Percentiles rank a stretch among this genome's conserved stretches.
These are phyloP conservation scores for Pseudachorutes palmiensis DNA, from an alignment of 1,140 invertebrate species.

Conservation along the genomic window DNA sequence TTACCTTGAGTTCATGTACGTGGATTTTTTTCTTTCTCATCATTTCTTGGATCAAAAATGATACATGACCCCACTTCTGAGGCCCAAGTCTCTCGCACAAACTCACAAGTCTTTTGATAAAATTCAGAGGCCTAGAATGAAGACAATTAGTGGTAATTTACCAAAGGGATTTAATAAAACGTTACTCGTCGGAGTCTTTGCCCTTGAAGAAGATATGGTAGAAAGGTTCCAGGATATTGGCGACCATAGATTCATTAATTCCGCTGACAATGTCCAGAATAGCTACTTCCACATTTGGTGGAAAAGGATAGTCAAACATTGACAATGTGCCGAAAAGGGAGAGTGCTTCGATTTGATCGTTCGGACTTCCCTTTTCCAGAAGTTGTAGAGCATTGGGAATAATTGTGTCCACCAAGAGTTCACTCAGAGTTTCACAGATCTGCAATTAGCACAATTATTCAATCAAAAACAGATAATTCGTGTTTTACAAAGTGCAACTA, in stretches of 20 bases:
- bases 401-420: background rate
- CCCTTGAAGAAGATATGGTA: background rate
- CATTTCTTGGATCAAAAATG: constrained; percentile 4
- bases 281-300: background rate
- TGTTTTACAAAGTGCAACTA: background rate
- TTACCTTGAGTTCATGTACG: background rate
- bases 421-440: background rate
- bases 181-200: background rate
- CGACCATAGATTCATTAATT: background rate
- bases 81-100: background rate
- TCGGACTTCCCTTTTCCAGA: background rate
- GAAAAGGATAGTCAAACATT: background rate
- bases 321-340: background rate
- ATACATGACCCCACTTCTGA: background rate
- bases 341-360: background rate
- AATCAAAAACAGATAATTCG: background rate
- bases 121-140: background rate
- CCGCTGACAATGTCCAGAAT: background rate
- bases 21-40: background rate
- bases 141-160: background rate
- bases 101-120: background rate
- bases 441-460: background rate
- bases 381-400: background rate
- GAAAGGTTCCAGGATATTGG: constrained; percentile 1
- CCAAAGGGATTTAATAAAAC: background rate